phyloP scores from a whole-genome alignment of 2,888 invertebrate species.

The Ethmia dodecea region DNA sequence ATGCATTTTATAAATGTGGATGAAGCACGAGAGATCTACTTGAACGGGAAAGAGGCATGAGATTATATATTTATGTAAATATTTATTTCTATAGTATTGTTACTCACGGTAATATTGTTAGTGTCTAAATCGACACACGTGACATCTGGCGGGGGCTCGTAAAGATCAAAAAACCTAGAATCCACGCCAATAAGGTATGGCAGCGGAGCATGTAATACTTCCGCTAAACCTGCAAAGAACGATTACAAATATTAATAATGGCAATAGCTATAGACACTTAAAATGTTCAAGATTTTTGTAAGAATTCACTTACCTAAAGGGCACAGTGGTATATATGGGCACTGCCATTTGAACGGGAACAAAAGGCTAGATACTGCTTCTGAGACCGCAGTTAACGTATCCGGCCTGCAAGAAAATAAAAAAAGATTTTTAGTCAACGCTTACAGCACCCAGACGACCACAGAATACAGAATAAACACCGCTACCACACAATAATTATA shows the following conservation, averaged over 20 bases:
- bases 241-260: too few relatives aligned
- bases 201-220: constrained; percentile 96
- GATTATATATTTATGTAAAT: too few relatives aligned
- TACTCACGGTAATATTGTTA: constrained; percentile 91
- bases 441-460: too few relatives aligned
- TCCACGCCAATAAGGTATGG: constrained; percentile 99
- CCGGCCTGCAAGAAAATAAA: constrained; percentile 84
- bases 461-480: too few relatives aligned
- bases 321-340: constrained; percentile 99
- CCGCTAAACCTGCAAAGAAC: constrained; percentile 91
- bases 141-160: constrained; percentile 97
- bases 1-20: too few relatives aligned
- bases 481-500: too few relatives aligned
- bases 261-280: too few relatives aligned
- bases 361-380: constrained; percentile 97
- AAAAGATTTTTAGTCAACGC: too few relatives aligned
- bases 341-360: constrained; percentile 99
- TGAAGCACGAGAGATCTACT: too few relatives aligned
- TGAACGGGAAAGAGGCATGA: too few relatives aligned
- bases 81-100: too few relatives aligned
- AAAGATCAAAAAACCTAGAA: constrained; percentile 97
- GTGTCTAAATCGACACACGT: constrained; percentile 99
- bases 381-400: constrained; percentile 96
- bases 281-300: too few relatives aligned
- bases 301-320: constrained; percentile 86